phyloP scores from a whole-genome alignment of 2,888 invertebrate genomes.

The Oligia latruncula region DNA sequence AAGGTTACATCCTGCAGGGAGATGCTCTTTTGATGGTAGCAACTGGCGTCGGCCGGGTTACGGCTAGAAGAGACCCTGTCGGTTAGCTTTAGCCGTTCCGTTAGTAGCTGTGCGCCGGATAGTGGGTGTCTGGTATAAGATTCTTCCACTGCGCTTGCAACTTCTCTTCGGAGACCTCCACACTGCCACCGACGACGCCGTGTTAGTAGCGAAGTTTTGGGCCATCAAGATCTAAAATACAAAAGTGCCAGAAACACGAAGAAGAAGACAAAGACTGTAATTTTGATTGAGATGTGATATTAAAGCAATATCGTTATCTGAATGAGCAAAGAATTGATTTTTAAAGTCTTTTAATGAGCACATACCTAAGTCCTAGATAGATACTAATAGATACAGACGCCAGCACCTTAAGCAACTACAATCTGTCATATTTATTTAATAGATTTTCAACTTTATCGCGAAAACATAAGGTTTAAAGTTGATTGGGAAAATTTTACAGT shows the following conservation, averaged over 20 bases:
- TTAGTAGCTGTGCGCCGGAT: not conserved
- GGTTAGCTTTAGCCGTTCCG: not conserved
- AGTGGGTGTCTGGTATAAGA: not conserved
- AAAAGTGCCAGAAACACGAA: not conserved
- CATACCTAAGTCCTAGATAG: too few relatives aligned
- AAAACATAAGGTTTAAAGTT: too few relatives aligned
- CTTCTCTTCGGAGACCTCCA: not conserved
- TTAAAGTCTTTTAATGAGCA: too few relatives aligned
- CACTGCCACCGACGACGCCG: not conserved
- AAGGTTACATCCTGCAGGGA: not conserved
- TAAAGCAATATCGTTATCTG: not conserved
- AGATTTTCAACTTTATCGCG: too few relatives aligned
- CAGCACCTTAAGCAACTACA: too few relatives aligned
- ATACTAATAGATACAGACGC: too few relatives aligned
- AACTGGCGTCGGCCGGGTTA: not conserved
- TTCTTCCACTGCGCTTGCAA: not conserved
- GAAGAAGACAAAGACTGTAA: not conserved
- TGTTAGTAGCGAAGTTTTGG: not conserved
- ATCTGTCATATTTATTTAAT: too few relatives aligned
- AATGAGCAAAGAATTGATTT: too few relatives aligned
- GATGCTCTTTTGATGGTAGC: not conserved
- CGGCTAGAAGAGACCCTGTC: not conserved
- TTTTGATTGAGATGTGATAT: not conserved
- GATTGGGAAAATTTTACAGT: too few relatives aligned
- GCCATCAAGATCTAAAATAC: not conserved